Conservation (phyloP, 2,113 vertebrate species). For the Lagenorhynchus albirostris region DNA sequence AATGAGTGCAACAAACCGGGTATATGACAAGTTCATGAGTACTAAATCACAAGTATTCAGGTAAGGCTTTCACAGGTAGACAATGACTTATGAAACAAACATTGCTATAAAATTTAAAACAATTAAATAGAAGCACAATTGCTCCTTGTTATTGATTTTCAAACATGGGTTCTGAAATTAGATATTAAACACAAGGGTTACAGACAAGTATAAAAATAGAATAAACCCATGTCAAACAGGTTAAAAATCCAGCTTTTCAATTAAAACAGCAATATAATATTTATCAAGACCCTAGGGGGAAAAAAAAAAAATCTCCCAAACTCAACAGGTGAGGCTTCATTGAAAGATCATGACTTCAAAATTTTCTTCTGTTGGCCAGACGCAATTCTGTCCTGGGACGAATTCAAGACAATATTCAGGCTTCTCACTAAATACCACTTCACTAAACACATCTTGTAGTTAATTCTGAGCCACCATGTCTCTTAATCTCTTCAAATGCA, state of each 20-base stretch:
- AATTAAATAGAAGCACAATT: not conserved
- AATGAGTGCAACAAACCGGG: not conserved
- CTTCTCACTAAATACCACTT: not conserved
- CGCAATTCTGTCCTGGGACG: not conserved
- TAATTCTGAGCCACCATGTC: not conserved
- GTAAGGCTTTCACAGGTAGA: not conserved
- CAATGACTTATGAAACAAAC: not conserved
- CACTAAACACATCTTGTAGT: not conserved
- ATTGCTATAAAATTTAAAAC: not conserved
- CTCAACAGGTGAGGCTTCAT: not conserved
- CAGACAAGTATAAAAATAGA: slow-evolving; percentile 28
- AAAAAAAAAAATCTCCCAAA: not conserved
- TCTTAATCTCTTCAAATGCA: not conserved
- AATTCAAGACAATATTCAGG: slow-evolving; percentile 8
- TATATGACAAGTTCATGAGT: not conserved
- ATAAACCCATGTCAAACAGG: not conserved
- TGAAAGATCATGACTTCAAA: not conserved
- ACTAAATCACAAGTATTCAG: not conserved
- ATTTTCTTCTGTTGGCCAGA: not conserved
- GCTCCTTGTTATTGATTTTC: slow-evolving; percentile 4
- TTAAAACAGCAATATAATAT: slow-evolving; percentile 5
- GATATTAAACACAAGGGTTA: not conserved
- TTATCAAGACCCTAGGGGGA: not conserved
- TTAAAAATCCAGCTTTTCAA: slow-evolving; percentile 2
- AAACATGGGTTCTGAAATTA: slow-evolving; percentile 12